Evolutionary conservation across 1,140 invertebrate species (phyloP).

Genomic region (Phortica variegata): DNA sequence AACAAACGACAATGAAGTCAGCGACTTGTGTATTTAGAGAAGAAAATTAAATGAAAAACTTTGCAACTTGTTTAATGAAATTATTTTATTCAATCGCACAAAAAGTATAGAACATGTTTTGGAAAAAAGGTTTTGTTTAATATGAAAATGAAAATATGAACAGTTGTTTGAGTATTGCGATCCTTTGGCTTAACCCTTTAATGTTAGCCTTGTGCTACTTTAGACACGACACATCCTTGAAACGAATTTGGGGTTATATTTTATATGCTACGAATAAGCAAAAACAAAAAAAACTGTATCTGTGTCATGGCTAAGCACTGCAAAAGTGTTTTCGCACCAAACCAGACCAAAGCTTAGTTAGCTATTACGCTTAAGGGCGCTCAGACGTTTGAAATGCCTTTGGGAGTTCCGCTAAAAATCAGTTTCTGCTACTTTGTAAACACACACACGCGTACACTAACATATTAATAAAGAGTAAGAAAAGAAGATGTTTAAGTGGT

Average conservation of each 20-base stretch:
- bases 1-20: neutral
- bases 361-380: constrained; percentile 35
- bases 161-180: no score
- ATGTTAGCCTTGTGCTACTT: no score
- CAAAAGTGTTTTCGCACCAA: neutral
- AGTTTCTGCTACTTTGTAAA: neutral
- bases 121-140: no score
- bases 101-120: no score
- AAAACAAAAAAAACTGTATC: constrained; percentile 26
- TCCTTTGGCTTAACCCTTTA: no score
- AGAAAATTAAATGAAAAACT: constrained; percentile 51
- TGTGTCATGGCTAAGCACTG: constrained; percentile 33
- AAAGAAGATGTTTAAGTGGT: no score
- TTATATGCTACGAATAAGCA: no score
- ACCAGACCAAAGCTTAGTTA: constrained; percentile 46
- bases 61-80: constrained; percentile 55
- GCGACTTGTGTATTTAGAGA: neutral
- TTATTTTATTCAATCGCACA: constrained; percentile 35
- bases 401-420: constrained; percentile 38
- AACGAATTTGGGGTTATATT: no score
- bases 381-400: constrained; percentile 30
- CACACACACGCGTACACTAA: neutral
- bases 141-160: no score
- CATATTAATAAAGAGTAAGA: no score
- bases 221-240: no score